Base-by-base conservation (phyloP, 2,113 vertebrate species). In the Mola mola region DNA sequence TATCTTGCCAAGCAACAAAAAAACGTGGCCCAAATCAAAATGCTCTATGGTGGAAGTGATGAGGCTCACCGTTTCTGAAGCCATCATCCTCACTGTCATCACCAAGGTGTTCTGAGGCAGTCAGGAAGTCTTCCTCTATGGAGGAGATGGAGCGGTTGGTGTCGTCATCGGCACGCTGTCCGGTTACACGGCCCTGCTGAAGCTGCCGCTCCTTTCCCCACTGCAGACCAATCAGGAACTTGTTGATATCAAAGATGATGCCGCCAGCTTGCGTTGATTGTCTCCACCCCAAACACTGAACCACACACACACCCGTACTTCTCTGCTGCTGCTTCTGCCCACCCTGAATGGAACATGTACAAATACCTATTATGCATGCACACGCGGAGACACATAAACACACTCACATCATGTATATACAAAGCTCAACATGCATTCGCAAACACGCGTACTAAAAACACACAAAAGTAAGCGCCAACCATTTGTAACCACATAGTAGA, bases 121-220 rank as follows among this genome's bases (percentile, higher is more conserved):
- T 99, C 41, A 95, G 92, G 79, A 98, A 99, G 87, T 98, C 97
- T 68, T 99, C 97, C 50, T 99, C 97, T 28, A 98, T 96, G 28
- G 96, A 98, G 2, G 96, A 98, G 52, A 96, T 91, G 0, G 96
- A 99, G 64, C 94, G 95, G 83, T 96, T 98, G 0, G 96, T 98
- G 85, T 98, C 96, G 50, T 98, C 96, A 48, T 98, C 97, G 0
- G 93, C 59, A 34, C 92, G 93, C 33, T 93, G 83, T 50, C 90
- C 51, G 4, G 41, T 80, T 9, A 51, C 59, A 17, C 84, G 78
- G 19, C 93, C 84, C 47, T 90, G 93, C 51, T 91, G 92, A 49
- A 90, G 88, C 85, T 93, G 94, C 15, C 80, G 92, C 69, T 96
- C 94, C 83, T 94, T 94, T 25, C 94, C 93, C 20, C 95, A 93